Percentiles rank a stretch among this genome's conserved stretches.
Conservation (phyloP, 2,113 vertebrate species). For the Macrotis lagotis region DNA sequence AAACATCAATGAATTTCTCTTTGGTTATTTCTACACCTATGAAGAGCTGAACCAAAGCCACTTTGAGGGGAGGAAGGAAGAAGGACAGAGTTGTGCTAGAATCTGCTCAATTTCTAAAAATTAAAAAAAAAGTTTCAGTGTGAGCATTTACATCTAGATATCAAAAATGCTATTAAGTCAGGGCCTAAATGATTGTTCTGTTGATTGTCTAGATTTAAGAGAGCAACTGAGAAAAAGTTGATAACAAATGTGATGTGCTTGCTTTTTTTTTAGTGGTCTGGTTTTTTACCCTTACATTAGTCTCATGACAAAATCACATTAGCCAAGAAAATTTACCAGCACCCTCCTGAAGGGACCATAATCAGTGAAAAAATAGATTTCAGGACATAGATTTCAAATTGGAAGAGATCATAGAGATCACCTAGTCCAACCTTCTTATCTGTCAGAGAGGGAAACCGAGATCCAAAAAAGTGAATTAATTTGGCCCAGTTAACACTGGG, state of each 20-base stretch:
- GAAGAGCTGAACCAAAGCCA: neutral
- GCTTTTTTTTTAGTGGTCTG: neutral
- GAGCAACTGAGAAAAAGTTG: neutral
- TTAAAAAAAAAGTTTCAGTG: neutral
- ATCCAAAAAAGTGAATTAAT: too few species aligned
- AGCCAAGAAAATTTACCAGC: neutral
- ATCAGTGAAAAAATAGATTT: neutral
- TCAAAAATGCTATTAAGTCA: neutral
- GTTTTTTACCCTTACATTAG: too few species aligned
- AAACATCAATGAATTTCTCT: neutral
- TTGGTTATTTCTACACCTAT: too few species aligned
- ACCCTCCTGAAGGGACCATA: neutral
- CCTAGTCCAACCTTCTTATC: neutral
- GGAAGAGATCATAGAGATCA: neutral
- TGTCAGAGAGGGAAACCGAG: neutral
- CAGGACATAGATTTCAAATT: neutral
- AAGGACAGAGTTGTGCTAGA: neutral
- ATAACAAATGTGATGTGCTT: neutral
- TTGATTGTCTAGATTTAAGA: neutral
- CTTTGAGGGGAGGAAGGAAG: neutral
- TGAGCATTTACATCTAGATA: neutral
- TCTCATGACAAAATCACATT: too few species aligned
- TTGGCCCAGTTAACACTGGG: too few species aligned
- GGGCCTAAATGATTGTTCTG: too few species aligned
- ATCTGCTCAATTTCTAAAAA: neutral